Base-by-base conservation (phyloP, 2,888 invertebrate species). In the Limnephilus rhombicus region DNA sequence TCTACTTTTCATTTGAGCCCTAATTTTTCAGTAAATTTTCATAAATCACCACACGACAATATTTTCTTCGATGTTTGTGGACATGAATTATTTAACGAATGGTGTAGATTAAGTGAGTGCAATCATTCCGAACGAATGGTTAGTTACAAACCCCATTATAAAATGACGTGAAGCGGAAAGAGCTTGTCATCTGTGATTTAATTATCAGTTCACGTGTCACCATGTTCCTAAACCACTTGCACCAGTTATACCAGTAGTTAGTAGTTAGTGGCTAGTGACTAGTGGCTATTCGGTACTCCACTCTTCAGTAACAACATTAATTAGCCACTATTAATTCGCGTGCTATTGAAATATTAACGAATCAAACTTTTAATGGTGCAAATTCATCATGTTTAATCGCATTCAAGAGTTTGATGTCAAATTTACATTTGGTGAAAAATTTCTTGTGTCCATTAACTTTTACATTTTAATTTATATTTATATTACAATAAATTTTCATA, bases 151-250 rank as follows among this genome's bases (percentile, higher is more conserved):
- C 83, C 83, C 83, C 37, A 7, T 37, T 37, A 37, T 83, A 18
- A 37, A 83, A 37, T 37, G 37, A 83, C 82, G 3, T 83, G 82
- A 24, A 83, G 34, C 83, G 83, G 83, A 83, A 83, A 15, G 83
- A 37, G 37, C 83, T 83, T 83, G 34, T 83, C 83, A 83, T 15
- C 5, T 34, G 41, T 83, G 83, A 83, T 37, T 83, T n/a, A 83
- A 83, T 83, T 34, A 37, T 83, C 34, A 41, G 83, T 83, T 68
- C 68, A 68, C 68, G n/a, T 68, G 68, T 68, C 68, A 68, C 68
- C 7, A 68, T 68, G 68, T 68, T 68, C 68, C 68, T 9, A 9
- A 68, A 68, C 68, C 24, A 24, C 24, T 68, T 24, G 9, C 1
- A 68, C 24, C 7, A n/a, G 68, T 9, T 68, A 68, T n/a, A n/a